Conservation (phyloP, 1,140 invertebrate species). For the Drosophila azteca region DNA sequence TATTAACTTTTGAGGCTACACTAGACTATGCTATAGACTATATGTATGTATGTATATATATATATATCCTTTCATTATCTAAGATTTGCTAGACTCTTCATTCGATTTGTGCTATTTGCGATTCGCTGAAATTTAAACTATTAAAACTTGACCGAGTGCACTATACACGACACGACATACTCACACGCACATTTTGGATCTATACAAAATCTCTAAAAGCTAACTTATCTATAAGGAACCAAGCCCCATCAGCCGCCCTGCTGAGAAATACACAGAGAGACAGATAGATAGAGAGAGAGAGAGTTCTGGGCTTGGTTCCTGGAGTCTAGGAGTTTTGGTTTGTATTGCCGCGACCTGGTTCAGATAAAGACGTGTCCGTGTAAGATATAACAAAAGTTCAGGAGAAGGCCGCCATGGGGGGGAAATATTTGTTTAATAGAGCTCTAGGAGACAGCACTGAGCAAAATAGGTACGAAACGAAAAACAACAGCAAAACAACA, state of each 20-base stretch:
- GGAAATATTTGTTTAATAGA: too few relatives aligned
- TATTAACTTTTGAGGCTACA: slow-evolving; percentile 66
- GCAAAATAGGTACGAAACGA: slow-evolving; percentile 61
- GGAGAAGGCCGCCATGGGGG: slow-evolving; percentile 62
- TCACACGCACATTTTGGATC: slow-evolving; percentile 38
- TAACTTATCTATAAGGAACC: slow-evolving; percentile 62
- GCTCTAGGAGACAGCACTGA: slow-evolving; percentile 74
- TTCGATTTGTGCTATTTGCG: slow-evolving; percentile 72
- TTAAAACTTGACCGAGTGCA: slow-evolving; percentile 68
- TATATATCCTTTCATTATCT: slow-evolving; percentile 54
- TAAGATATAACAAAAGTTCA: slow-evolving; percentile 24
- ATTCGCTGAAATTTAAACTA: slow-evolving; percentile 73
- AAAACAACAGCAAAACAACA: slow-evolving; percentile 62
- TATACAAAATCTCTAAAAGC: slow-evolving; percentile 71
- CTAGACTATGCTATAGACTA: slow-evolving; percentile 56
- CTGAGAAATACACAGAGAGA: neutral
- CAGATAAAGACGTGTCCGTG: slow-evolving; percentile 20
- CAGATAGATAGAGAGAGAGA: slow-evolving; percentile 10
- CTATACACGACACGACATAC: slow-evolving; percentile 34
- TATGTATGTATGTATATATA: neutral
- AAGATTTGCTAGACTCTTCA: slow-evolving; percentile 63
- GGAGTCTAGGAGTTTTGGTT: slow-evolving; percentile 73
- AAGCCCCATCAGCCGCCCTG: slow-evolving; percentile 11
- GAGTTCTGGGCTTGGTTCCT: slow-evolving; percentile 23
- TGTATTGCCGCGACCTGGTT: slow-evolving; percentile 63